Percentiles rank a stretch among this genome's conserved stretches.
These are phyloP conservation scores for Anabacerthia variegaticeps DNA, from an alignment of 2,797 vertebrate species.

Conservation along the genomic window DNA sequence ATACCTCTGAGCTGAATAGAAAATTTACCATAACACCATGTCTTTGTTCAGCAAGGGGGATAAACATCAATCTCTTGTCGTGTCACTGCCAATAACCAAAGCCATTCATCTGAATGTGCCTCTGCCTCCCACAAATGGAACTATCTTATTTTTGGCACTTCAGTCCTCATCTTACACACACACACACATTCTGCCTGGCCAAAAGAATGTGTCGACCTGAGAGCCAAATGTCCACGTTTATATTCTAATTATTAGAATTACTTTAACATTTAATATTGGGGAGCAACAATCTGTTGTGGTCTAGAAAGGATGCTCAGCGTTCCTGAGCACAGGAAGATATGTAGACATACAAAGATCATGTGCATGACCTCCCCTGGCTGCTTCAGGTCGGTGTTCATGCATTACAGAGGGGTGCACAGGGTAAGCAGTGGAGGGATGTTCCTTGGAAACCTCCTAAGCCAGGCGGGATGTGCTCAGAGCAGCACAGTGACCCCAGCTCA, in stretches of 20 bases:
- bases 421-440: not conserved
- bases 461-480: not conserved
- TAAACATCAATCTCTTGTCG: not conserved
- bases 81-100: not conserved
- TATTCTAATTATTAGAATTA: not conserved
- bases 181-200: not conserved
- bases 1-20: not conserved
- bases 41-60: not conserved
- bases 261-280: not conserved
- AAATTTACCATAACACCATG: not conserved
- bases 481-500: not conserved
- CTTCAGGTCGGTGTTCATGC: not conserved
- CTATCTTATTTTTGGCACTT: not conserved
- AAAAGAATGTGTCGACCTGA: not conserved
- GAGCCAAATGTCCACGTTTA: not conserved
- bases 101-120: not conserved
- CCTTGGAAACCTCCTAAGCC: not conserved
- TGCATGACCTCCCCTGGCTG: not conserved
- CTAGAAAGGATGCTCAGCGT: not conserved
- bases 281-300: not conserved
- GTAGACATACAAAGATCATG: not conserved
- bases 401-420: not conserved
- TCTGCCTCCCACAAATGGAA: not conserved
- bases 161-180: not conserved
- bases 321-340: not conserved